Evolutionary conservation across 1,140 invertebrate species (phyloP), one percentile per base, ranked within the genome.

Genomic region (Vanessa tameamea): DNA sequence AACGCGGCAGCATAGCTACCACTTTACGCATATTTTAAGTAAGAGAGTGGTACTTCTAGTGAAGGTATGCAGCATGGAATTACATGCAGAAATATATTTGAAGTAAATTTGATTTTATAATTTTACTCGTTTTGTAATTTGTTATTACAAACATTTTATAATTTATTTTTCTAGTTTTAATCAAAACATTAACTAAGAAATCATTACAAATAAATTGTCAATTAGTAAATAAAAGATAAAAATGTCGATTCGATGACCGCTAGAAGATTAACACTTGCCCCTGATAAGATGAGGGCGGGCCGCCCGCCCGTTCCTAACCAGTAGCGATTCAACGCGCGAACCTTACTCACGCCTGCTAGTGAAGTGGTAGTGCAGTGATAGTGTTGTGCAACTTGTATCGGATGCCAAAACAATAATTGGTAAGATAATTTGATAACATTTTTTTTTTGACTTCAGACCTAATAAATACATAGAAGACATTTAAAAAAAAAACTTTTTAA

Each of bases 271-370:
- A 76, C 66, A 77, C 80, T 79, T 79, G 55, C 76, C 75, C 69
- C 77, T 81, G 87, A 89, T 87, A 86, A 80, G 78, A 87, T 84
- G 83, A 84, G 84, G 87, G 87, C 87, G 79, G 85, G 71, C 81
- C 79, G 81, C 78, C 81, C 80, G 57, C 57, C 78, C 65, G 73
- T 31, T 72, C 53, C 63, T 74, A 76, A 47, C 77, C 82, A 84
- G 82, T 86, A 77, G 74, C 78, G 69, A 81, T 31, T 72, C 47
- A 73, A 73, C 81, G 80, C 80, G 82, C 83, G 76, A 7, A 53
- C 77, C 64, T 75, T 23, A 23, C 76, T 75, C 80, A 86, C 87
- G 82, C 79, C 68, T 76, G 68, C 55, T 59, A 61, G 57, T 71
- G 69, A 47, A 63, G 69, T 64, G 61, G 23, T 51, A 70, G 69